phyloP scores from a whole-genome alignment of 2,888 invertebrate species.

The Eristalis tenax region DNA sequence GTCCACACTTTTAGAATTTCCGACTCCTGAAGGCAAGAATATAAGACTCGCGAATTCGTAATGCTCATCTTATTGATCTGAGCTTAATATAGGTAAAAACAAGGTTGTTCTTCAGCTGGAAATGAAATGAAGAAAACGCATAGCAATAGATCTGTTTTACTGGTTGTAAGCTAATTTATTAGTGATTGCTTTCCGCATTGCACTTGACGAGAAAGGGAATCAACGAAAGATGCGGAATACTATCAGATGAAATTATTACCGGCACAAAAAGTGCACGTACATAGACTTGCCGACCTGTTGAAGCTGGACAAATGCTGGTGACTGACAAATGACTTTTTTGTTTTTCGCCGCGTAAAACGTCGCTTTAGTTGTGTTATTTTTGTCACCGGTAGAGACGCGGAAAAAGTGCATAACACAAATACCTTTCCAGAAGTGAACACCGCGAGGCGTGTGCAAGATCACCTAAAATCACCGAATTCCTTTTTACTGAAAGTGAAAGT shows the following conservation, averaged over 20 bases:
- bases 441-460: conserved; percentile 15
- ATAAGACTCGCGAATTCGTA: too few relatives aligned
- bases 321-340: conserved; percentile 38
- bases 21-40: too few relatives aligned
- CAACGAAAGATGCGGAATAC: background rate
- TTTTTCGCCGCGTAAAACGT: conserved; percentile 34
- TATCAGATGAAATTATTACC: conserved; percentile 13
- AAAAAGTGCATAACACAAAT: conserved; percentile 30
- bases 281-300: conserved; percentile 21
- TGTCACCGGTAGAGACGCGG: conserved; percentile 13
- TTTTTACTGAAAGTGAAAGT: conserved; percentile 65
- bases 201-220: conserved; percentile 9
- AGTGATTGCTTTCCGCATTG: conserved; percentile 39
- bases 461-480: conserved; percentile 54
- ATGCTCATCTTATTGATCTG: too few relatives aligned
- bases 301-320: conserved; percentile 24
- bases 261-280: conserved; percentile 11
- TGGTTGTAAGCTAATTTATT: too few relatives aligned
- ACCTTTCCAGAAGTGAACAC: conserved; percentile 18
- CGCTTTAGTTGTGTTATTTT: conserved; percentile 21
- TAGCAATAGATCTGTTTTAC: too few relatives aligned
- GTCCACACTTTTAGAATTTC: too few relatives aligned
- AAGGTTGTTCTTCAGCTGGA: too few relatives aligned
- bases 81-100: too few relatives aligned
- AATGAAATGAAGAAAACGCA: too few relatives aligned